Conservation (phyloP, 2,797 vertebrate genomes). For the Amblyraja radiata region DNA sequence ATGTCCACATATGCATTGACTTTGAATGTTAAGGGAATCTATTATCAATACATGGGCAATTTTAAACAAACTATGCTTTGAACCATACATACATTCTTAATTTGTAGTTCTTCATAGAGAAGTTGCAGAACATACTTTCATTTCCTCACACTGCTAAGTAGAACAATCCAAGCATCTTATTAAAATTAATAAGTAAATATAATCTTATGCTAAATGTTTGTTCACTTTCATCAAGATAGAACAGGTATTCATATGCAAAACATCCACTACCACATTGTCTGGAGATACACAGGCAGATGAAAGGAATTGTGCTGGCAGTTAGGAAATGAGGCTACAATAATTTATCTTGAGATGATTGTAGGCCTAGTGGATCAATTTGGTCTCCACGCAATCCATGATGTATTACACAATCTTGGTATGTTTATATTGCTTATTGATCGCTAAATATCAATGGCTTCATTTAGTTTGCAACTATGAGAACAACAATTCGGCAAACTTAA, state of each 20-base stretch:
- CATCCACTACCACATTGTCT: not conserved
- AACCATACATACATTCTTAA: not conserved
- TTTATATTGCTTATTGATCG: not conserved
- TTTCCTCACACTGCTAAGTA: not conserved
- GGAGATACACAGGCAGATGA: not conserved
- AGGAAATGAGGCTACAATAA: not conserved
- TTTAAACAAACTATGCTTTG: not conserved
- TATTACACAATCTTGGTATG: not conserved
- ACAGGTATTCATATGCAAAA: not conserved
- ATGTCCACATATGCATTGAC: not conserved
- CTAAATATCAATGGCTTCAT: not conserved
- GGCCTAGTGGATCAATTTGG: not conserved
- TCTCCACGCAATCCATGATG: not conserved
- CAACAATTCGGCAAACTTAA: not conserved
- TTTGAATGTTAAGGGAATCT: not conserved
- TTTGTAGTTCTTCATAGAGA: not conserved
- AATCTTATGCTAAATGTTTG: not conserved
- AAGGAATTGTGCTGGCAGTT: not conserved
- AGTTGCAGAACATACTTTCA: not conserved
- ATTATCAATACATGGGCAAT: not conserved
- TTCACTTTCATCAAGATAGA: not conserved
- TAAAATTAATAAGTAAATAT: not conserved
- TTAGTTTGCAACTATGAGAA: not conserved
- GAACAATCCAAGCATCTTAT: not conserved
- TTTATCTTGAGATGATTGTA: not conserved